Conservation (phyloP, 2,113 vertebrate genomes). For the Ictalurus furcatus region DNA sequence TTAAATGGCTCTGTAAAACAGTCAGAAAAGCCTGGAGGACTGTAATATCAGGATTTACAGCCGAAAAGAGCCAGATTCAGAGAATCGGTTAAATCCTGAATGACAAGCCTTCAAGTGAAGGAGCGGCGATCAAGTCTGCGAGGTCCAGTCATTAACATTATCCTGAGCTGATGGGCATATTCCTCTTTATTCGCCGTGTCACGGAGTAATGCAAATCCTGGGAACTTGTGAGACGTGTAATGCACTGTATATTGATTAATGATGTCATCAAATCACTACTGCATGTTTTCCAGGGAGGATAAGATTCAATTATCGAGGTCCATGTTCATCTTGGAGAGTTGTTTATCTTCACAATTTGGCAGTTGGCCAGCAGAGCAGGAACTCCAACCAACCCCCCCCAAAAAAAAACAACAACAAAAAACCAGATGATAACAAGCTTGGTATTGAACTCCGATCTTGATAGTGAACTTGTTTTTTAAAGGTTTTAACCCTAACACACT, state of each 20-base stretch:
- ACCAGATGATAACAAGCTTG: neutral
- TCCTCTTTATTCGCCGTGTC: neutral
- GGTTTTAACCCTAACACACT: neutral
- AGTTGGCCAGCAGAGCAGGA: neutral
- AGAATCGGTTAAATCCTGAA: constrained; percentile 51
- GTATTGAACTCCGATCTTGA: neutral
- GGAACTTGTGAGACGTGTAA: constrained; percentile 10
- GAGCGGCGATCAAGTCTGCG: constrained; percentile 27
- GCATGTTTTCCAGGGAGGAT: constrained; percentile 22
- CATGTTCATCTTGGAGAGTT: constrained; percentile 6
- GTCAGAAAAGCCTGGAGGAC: constrained; percentile 49
- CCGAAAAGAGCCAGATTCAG: constrained; percentile 54
- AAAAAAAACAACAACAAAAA: no score
- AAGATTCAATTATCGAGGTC: constrained; percentile 3
- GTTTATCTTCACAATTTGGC: constrained; percentile 22
- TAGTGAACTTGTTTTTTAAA: neutral
- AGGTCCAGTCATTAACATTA: constrained; percentile 37
- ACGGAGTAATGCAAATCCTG: neutral
- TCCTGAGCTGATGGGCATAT: constrained; percentile 13
- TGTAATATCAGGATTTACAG: constrained; percentile 56
- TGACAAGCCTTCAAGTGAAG: constrained; percentile 49
- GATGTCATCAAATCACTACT: constrained; percentile 17
- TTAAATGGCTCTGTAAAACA: constrained; percentile 59
- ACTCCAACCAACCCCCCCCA: no score
- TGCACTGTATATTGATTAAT: constrained; percentile 25